Conservation (phyloP, 2,888 invertebrate genomes). For the Pyrrhia umbra region DNA sequence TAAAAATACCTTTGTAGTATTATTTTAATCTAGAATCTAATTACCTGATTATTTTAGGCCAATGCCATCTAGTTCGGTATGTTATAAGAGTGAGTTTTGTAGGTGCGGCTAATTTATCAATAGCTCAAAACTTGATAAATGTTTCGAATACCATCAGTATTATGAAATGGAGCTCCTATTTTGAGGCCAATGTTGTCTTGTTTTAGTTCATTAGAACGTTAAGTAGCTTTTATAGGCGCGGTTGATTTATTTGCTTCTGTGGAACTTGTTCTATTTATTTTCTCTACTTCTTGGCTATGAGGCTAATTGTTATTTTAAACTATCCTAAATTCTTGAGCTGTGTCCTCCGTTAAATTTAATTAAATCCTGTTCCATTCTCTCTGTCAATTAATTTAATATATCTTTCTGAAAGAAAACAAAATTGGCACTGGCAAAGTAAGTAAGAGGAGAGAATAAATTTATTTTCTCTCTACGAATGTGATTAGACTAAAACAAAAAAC, state of each 20-base stretch:
- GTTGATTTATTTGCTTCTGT: constrained; percentile 25
- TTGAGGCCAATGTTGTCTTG: constrained; percentile 29
- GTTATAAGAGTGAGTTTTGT: constrained; percentile 6
- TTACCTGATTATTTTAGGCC: constrained; percentile 9
- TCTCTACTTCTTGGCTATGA: neutral
- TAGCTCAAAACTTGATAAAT: constrained; percentile 13
- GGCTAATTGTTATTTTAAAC: neutral
- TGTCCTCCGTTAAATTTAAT: too few species aligned
- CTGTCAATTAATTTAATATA: too few species aligned
- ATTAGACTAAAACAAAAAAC: neutral
- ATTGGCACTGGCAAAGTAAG: too few species aligned
- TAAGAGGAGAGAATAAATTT: too few species aligned
- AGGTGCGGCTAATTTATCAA: constrained; percentile 20
- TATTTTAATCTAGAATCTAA: neutral
- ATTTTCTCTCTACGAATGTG: too few species aligned
- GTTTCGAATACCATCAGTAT: constrained; percentile 24
- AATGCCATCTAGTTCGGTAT: constrained; percentile 13
- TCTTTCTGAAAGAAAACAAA: neutral
- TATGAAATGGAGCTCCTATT: constrained; percentile 9
- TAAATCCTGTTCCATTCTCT: neutral
- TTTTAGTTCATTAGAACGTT: constrained; percentile 17
- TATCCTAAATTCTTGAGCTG: too few species aligned
- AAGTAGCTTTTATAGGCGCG: constrained; percentile 17
- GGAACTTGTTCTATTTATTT: constrained; percentile 1
- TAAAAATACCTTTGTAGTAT: neutral